Evolutionary conservation across 2,888 invertebrate species (phyloP), one percentile per base, ranked within the genome.

Genomic region (Pachycephus smyrnensis): DNA sequence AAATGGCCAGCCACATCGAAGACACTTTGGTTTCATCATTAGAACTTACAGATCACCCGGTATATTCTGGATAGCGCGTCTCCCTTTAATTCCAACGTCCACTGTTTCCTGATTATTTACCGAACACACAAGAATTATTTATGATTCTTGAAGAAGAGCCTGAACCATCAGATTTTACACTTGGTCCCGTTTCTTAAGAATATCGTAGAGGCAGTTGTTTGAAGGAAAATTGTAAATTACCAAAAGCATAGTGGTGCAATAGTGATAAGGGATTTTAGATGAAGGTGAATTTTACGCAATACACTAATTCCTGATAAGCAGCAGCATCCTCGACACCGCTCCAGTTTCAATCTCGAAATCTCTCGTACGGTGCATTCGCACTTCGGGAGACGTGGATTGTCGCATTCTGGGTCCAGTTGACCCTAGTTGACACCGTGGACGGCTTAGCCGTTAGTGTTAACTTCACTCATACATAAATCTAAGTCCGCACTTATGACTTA

Each of bases 321-420:
- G 23, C 23, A 23, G 6, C 40, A 23, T 23, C 23, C 40, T 4
- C 40, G 6, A 23, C 23, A 6, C 23, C 80, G 84, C 82, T 85
- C 82, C 84, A 85, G 84, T 85, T 85, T 86, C 78, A 75, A 81
- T 32, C 71, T 71, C 71, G 31, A 75, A 82, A 82, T 81, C 78
- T 76, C 55, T 73, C 78, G 77, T 77, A n/a, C 87, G 84, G 85
- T 88, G 86, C 86, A 86, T 86, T 89, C 85, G 87, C 87, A 86
- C 84, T 88, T 84, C 83, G 85, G 81, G 82, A 40, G 55, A 79
- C 75, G 71, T 87, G 89, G 89, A 90, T 90, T 89, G 90, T 89
- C 91, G 91, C 91, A 91, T 91, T 91, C 91, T 91, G 90, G 89
- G 88, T 84, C 90, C 88, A 91, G 90, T 91, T 91, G 88, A 91